Percentiles rank a stretch among this genome's conserved stretches.
Conservation (phyloP, 1,140 invertebrate genomes). For the Arion vulgaris region DNA sequence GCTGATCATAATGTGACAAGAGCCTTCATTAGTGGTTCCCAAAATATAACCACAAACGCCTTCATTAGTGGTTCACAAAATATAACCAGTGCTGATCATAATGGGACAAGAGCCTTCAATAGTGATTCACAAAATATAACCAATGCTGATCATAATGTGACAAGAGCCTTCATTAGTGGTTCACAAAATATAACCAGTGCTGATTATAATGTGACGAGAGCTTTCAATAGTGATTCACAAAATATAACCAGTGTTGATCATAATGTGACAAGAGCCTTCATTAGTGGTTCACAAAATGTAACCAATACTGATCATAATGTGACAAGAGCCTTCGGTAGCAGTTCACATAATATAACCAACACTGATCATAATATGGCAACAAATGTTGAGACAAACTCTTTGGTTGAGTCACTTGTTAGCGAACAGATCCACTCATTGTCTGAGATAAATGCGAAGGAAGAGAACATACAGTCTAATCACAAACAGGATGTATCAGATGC, state of each 20-base stretch:
- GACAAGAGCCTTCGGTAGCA: background rate
- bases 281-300: too few species aligned
- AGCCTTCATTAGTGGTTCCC: background rate
- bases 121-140: background rate
- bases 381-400: too few species aligned
- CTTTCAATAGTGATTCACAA: background rate
- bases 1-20: background rate
- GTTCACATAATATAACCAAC: background rate
- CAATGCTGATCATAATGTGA: background rate
- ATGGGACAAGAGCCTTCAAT: background rate
- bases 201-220: background rate
- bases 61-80: background rate
- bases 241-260: background rate
- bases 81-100: background rate
- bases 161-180: background rate
- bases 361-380: background rate
- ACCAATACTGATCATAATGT: background rate
- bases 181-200: background rate
- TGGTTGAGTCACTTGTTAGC: background rate
- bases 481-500: background rate
- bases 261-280: too few species aligned
- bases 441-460: background rate
- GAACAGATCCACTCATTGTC: background rate
- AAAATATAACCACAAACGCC: background rate
- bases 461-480: background rate